Evolutionary conservation across 2,113 vertebrate genomes (phyloP), one percentile per base, ranked within the genome.

Genomic region (Gila orcuttii): DNA sequence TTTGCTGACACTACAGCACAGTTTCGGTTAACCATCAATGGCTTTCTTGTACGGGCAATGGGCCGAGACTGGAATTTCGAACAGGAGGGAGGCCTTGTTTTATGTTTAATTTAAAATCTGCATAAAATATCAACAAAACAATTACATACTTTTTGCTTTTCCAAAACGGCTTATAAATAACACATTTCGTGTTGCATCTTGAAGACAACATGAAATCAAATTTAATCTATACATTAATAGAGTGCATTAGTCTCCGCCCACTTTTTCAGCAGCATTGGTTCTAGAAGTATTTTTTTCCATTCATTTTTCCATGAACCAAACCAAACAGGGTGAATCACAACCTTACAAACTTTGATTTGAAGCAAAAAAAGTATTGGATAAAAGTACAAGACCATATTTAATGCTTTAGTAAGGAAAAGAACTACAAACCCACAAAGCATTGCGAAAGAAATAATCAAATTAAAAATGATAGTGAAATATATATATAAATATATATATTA

Each of bases 51-150:
- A 33, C 25, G 6, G 62, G 42, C 64, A 33, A 31, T 0, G 5
- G 0, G 10, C 42, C 3, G 42, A 82, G 79, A 82, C 25, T 31
- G 17, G 60, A 82, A 82, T 82, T 69, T 33, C 19, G 68, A 75
- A 69, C 59, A 55, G 47, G 13, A 71, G 52, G 71, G 25, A 71
- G 57, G 71, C 31, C 28, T 77, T 31, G 36, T 31, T 19, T 59
- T n/a, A 19, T 39, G 6, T 47, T 25, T 0, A 25, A n/a, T 74
- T 47, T 7, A 47, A n/a, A 42, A 74, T 25, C 39, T 23, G 31
- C 19, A 71, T 39, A 7, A 71, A 39, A 9, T 21, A 39, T 23
- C 68, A 12, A 15, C 0, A 13, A 74, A 74, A 45, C 39, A 45
- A 42, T 2, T 12, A 21, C 69, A 42, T 31, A 36, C 66, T 23